Percentiles rank a stretch among this genome's conserved stretches.
Evolutionary conservation across 2,888 invertebrate species (phyloP).

Genomic region (Calameuta pallipes): DNA sequence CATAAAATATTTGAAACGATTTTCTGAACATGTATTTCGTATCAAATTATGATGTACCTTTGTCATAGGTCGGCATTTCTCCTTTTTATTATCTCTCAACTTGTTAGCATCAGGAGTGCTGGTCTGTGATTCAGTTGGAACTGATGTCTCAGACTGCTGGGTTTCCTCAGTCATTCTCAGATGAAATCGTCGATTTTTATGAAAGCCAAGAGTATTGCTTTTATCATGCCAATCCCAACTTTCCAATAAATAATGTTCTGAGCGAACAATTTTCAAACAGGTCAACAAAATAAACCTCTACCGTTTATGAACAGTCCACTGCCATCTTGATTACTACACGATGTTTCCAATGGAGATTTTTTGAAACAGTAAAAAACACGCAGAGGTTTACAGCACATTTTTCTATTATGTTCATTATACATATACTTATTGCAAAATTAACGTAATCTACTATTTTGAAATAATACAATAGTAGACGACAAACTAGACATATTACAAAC

Average conservation of each 20-base stretch:
- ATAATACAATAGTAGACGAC: too few relatives aligned
- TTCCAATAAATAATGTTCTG: slow-evolving; percentile 18
- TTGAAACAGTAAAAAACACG: not conserved
- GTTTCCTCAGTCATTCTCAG: slow-evolving; percentile 71
- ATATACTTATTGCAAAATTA: not conserved
- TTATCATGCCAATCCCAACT: not conserved
- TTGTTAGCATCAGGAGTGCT: slow-evolving; percentile 64
- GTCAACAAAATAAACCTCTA: slow-evolving; percentile 35
- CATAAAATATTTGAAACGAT: not conserved
- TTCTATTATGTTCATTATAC: not conserved
- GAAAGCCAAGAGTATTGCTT: not conserved
- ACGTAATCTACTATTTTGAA: not conserved
- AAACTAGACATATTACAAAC: not conserved
- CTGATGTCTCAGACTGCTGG: slow-evolving; percentile 48
- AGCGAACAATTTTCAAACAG: slow-evolving; percentile 34
- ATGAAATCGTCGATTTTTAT: not conserved
- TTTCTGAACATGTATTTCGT: not conserved
- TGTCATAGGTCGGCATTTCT: slow-evolving; percentile 75
- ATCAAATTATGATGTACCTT: slow-evolving; percentile 67
- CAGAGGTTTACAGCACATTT: not conserved
- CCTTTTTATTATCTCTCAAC: slow-evolving; percentile 71
- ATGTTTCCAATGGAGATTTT: not conserved
- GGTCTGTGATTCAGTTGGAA: slow-evolving; percentile 61
- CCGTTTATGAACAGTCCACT: slow-evolving; percentile 34
- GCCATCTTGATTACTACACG: slow-evolving; percentile 32